A percentile compares a stretch with the other conserved stretches of the same genome.
These are phyloP conservation scores for Argentina silus DNA, from an alignment of 2,797 vertebrate species.

Conservation along the genomic window DNA sequence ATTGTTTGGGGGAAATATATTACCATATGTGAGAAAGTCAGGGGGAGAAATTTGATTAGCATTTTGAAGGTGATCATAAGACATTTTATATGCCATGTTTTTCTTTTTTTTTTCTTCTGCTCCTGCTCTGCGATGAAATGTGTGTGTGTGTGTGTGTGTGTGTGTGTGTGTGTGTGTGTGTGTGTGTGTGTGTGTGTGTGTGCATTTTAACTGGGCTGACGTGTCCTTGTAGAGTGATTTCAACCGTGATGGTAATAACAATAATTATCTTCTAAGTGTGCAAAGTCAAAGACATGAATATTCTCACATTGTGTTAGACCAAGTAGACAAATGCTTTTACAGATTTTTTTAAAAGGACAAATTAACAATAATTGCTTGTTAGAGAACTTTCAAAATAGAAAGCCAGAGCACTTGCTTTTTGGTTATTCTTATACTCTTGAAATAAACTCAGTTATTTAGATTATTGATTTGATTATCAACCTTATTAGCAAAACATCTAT, in stretches of 20 bases:
- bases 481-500: conserved; percentile 47
- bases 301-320: conserved; percentile 68
- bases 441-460: conserved; percentile 8
- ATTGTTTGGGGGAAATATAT: conserved; percentile 47
- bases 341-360: conserved; percentile 76
- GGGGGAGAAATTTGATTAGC: conserved; percentile 70
- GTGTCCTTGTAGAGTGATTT: conserved; percentile 84
- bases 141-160: conserved; percentile 14
- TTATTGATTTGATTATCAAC: conserved; percentile 57
- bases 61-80: conserved; percentile 81
- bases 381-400: conserved; percentile 34
- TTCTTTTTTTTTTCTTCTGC: conserved; percentile 24
- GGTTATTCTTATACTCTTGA: conserved; percentile 2
- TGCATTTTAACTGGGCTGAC: conserved; percentile 78
- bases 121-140: conserved; percentile 35
- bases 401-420: not conserved
- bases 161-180: too few species aligned
- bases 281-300: conserved; percentile 81
- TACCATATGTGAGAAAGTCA: conserved; percentile 35
- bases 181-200: conserved; percentile 35
- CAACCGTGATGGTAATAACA: conserved; percentile 86
- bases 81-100: conserved; percentile 65
- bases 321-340: conserved; percentile 71
- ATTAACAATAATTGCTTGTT: conserved; percentile 81
- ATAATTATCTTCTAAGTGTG: conserved; percentile 85